A percentile compares a stretch with the other conserved stretches of the same genome.
These are phyloP conservation scores for Caenorhabditis remanei DNA, from an alignment of 1,140 invertebrate genomes.

Conservation along the genomic window DNA sequence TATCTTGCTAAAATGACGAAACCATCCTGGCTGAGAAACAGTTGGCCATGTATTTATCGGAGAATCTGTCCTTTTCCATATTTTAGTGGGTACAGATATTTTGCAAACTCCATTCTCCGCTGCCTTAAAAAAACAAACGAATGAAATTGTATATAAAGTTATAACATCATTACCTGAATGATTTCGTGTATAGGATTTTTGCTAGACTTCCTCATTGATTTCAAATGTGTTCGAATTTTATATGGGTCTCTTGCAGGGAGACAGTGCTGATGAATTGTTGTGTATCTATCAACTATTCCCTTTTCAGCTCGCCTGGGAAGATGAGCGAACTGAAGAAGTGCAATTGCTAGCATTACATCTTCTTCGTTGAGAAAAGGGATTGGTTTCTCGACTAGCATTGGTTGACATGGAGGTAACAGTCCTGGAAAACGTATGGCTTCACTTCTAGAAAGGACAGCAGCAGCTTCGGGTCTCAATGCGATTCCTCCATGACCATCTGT, in stretches of 20 bases:
- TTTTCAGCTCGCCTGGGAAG: slow-evolving; percentile 22
- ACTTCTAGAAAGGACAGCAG: slow-evolving; percentile 21
- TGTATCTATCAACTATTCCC: background rate
- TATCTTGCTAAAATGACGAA: background rate
- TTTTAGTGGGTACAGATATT: background rate
- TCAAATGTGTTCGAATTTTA: slow-evolving; percentile 28
- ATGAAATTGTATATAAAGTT: too few species aligned
- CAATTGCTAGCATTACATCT: slow-evolving; percentile 32
- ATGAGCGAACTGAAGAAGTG: slow-evolving; percentile 28
- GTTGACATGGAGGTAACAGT: slow-evolving; percentile 24
- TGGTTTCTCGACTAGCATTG: background rate
- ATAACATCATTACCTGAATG: background rate
- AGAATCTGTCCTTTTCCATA: background rate
- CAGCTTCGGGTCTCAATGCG: slow-evolving; percentile 35
- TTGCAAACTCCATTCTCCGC: slow-evolving; percentile 22
- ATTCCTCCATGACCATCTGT: background rate
- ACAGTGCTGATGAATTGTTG: background rate
- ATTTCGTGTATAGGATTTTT: slow-evolving; percentile 25
- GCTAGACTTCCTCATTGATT: background rate
- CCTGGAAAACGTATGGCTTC: slow-evolving; percentile 16
- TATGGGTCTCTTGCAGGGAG: background rate
- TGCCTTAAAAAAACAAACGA: background rate
- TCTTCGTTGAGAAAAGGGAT: slow-evolving; percentile 9
- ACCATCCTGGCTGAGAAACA: slow-evolving; percentile 20
- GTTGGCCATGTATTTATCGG: background rate